These are phyloP conservation scores for Turdus rufiventris DNA, from an alignment of 2,113 vertebrate genomes.

Conservation along the genomic window DNA sequence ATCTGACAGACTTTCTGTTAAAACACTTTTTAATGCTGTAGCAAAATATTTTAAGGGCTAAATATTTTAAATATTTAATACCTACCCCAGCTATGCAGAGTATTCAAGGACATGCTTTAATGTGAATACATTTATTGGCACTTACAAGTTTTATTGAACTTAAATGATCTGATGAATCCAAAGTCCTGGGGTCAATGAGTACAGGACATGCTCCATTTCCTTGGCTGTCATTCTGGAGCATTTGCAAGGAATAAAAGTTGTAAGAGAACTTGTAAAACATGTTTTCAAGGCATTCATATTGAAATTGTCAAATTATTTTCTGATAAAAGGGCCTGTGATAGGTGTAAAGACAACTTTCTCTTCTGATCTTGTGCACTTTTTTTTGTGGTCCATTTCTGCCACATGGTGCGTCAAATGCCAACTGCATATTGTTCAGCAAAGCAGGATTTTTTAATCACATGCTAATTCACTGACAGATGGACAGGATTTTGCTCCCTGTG, in stretches of 20 bases:
- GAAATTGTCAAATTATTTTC: background rate
- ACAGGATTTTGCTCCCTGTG: background rate
- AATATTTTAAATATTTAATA: too few species aligned
- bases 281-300: background rate
- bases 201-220: background rate
- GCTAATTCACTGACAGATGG: conserved; percentile 37
- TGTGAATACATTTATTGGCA: background rate
- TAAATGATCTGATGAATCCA: background rate
- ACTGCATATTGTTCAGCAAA: background rate
- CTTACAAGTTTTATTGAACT: background rate
- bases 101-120: background rate
- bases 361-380: background rate
- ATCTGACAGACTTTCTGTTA: background rate
- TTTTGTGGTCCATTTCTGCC: background rate
- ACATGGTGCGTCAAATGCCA: conserved; percentile 11
- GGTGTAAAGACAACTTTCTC: background rate
- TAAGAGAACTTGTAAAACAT: background rate
- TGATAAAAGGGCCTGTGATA: background rate
- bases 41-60: background rate
- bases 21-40: background rate
- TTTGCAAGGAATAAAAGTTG: background rate
- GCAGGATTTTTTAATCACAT: conserved; percentile 1
- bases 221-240: background rate
- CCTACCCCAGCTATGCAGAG: background rate
- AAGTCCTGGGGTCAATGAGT: background rate